These are phyloP conservation scores for Leptopilina myrica DNA, from an alignment of 2,888 invertebrate species.

Conservation along the genomic window DNA sequence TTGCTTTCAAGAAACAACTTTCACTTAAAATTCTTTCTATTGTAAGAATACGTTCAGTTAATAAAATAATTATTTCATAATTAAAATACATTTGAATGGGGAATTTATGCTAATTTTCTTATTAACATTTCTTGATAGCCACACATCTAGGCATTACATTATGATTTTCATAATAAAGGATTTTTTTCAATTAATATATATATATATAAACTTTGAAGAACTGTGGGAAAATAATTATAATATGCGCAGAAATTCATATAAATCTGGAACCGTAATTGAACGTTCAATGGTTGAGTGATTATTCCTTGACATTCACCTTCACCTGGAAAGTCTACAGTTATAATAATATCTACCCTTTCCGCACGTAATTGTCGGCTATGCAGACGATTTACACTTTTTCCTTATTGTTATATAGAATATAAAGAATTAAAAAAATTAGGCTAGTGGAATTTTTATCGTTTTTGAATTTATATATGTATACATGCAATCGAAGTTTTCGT, in stretches of 20 bases:
- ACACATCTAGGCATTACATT: background rate
- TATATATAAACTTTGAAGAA: background rate
- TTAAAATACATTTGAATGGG: conserved; percentile 10
- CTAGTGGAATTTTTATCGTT: background rate
- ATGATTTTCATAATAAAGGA: background rate
- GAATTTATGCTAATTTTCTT: background rate
- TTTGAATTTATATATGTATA: background rate
- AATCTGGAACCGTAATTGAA: conserved; percentile 40
- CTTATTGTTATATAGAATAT: background rate
- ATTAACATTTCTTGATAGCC: conserved; percentile 6
- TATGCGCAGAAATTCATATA: conserved; percentile 41
- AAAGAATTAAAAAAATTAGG: conserved; percentile 10
- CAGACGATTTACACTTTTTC: conserved; percentile 27
- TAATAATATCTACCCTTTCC: conserved; percentile 43
- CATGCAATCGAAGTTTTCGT: background rate
- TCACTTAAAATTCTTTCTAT: background rate
- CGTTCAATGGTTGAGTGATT: conserved; percentile 37
- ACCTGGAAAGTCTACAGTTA: conserved; percentile 50
- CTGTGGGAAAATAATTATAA: conserved; percentile 38
- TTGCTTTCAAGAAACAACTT: background rate
- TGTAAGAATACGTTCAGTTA: background rate
- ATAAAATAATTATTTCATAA: background rate
- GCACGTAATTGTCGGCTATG: conserved; percentile 15
- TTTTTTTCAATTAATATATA: conserved; percentile 14
- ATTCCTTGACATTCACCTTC: conserved; percentile 56